Percentiles rank a stretch among this genome's conserved stretches.
Conservation (phyloP, 2,797 vertebrate species). For the Melanogrammus aeglefinus region DNA sequence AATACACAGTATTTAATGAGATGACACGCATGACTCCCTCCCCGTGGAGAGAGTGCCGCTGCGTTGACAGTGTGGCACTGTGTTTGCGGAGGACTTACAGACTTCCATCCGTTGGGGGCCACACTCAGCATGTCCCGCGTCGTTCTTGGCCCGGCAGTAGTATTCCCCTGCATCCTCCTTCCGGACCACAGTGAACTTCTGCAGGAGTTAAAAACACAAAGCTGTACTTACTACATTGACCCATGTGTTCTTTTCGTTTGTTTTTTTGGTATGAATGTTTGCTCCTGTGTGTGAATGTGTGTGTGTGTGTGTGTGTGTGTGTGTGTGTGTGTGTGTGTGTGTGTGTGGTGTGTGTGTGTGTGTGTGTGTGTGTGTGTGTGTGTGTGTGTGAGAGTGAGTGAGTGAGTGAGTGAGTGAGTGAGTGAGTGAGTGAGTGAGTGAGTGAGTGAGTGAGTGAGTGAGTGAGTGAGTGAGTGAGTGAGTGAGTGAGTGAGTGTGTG, state of each 20-base stretch:
- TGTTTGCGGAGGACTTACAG: conserved; percentile 80
- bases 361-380: not conserved
- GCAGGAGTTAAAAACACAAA: conserved; percentile 25
- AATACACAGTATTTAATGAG: not conserved
- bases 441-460: not conserved
- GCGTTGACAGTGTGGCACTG: not conserved
- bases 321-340: not conserved
- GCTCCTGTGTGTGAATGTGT: not conserved
- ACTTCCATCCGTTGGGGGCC: conserved; percentile 90
- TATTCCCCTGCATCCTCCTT: conserved; percentile 93
- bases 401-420: no score
- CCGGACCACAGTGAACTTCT: conserved; percentile 87
- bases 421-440: no score
- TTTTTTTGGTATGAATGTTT: not conserved
- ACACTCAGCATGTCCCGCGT: conserved; percentile 85
- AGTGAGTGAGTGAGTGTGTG: not conserved
- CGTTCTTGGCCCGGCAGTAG: conserved; percentile 87
- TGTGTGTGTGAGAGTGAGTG: not conserved
- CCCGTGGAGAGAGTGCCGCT: not conserved
- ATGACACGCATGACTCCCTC: not conserved
- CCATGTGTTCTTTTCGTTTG: not conserved
- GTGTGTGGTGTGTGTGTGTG: not conserved
- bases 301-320: not conserved
- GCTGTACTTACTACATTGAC: not conserved
- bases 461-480: not conserved